phyloP scores from a whole-genome alignment of 2,797 vertebrate species.

The Enteromius thamalakanensis region DNA sequence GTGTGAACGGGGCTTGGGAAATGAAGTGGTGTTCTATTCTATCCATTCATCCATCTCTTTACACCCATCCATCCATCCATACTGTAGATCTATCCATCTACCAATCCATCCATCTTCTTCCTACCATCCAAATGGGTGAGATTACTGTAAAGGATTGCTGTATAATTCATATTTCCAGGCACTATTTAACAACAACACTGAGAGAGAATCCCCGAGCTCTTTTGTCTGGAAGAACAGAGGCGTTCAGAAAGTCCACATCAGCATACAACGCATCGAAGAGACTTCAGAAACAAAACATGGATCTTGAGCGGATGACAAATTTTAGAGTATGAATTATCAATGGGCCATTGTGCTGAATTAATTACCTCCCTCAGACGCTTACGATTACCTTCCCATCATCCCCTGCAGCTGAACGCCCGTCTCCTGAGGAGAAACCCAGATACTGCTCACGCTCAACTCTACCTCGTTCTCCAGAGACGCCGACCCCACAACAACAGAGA shows the following conservation, averaged over 20 bases:
- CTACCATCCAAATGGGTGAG: no score
- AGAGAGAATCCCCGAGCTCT: background rate
- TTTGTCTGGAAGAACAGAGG: conserved; percentile 16
- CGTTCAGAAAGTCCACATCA: conserved; percentile 17
- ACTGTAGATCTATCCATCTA: no score
- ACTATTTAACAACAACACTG: background rate
- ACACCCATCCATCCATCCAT: no score
- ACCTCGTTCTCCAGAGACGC: conserved; percentile 67
- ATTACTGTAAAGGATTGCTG: background rate
- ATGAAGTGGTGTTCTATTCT: no score
- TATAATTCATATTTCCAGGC: background rate
- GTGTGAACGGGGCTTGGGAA: no score
- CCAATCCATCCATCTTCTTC: no score
- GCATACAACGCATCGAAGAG: conserved; percentile 37
- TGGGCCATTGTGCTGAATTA: conserved; percentile 58
- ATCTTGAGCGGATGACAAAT: conserved; percentile 29
- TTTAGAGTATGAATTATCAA: conserved; percentile 61
- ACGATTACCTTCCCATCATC: conserved; percentile 60
- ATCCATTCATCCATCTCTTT: no score
- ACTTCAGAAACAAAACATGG: conserved; percentile 49
- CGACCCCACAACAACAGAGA: conserved; percentile 61
- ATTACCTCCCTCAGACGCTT: conserved; percentile 54
- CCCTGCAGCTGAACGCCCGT: conserved; percentile 35
- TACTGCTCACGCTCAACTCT: conserved; percentile 67
- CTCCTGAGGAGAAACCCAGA: conserved; percentile 72